Evolutionary conservation across 2,113 vertebrate species (phyloP).

Genomic region (Cyphomyrus plagiostoma): DNA sequence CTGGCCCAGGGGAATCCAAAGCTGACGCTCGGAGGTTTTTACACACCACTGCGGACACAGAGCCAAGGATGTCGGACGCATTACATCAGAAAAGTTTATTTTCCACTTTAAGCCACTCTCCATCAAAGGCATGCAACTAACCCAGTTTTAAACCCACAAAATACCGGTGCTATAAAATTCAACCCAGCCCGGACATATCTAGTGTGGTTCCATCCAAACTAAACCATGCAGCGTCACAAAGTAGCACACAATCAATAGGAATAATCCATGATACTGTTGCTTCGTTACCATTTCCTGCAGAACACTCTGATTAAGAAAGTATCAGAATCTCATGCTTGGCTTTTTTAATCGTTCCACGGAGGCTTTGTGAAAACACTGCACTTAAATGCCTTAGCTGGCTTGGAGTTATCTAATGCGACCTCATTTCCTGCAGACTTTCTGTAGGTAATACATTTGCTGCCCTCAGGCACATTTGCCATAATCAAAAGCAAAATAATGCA

Average conservation of each 20-base stretch:
- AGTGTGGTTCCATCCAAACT: neutral
- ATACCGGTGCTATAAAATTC: neutral
- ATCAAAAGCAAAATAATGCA: conserved; percentile 22
- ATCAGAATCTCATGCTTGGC: neutral
- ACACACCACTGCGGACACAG: neutral
- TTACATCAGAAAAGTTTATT: neutral
- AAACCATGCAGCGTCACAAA: neutral
- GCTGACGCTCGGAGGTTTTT: neutral
- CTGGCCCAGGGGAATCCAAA: neutral
- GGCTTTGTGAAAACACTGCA: neutral
- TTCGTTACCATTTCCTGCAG: neutral
- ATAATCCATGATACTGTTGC: neutral
- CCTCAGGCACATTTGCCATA: conserved; percentile 4
- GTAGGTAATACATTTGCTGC: neutral
- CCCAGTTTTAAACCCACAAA: neutral
- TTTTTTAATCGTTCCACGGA: neutral
- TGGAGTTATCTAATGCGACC: neutral
- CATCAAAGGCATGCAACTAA: neutral
- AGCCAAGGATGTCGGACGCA: neutral
- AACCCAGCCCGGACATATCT: neutral
- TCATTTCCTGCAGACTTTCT: neutral
- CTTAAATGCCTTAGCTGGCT: conserved; percentile 1
- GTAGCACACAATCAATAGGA: neutral
- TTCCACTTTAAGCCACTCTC: neutral
- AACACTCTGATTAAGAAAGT: neutral